phyloP scores from a whole-genome alignment of 2,797 vertebrate genomes.

The Emys orbicularis region DNA sequence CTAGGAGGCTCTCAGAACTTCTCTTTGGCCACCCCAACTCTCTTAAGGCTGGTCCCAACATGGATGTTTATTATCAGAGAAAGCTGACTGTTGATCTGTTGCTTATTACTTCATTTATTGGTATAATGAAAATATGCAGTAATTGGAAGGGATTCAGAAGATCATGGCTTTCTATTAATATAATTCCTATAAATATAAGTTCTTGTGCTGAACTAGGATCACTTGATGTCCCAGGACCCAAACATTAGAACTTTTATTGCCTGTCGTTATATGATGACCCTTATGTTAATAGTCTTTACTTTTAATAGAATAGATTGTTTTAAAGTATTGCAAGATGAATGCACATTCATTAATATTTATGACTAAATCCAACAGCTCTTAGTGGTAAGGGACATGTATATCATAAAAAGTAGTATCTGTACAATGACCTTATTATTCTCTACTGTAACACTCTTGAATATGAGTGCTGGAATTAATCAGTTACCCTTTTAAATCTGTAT shows the following conservation, averaged over 20 bases:
- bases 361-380: not conserved
- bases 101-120: not conserved
- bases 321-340: not conserved
- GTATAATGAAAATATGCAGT: not conserved
- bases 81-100: not conserved
- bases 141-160: not conserved
- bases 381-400: not conserved
- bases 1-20: not conserved
- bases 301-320: not conserved
- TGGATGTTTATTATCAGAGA: not conserved
- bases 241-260: not conserved
- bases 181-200: not conserved
- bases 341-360: not conserved
- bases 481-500: constrained; percentile 6
- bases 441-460: not conserved
- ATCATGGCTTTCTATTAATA: not conserved
- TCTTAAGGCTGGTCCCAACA: not conserved
- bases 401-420: not conserved
- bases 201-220: not conserved
- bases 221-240: not conserved
- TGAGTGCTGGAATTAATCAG: not conserved
- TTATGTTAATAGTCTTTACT: not conserved
- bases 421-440: not conserved
- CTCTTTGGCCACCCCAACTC: not conserved
- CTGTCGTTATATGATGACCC: not conserved